Evolutionary conservation across 2,888 invertebrate genomes (phyloP).

Genomic region (Dryocosmus kuriphilus): DNA sequence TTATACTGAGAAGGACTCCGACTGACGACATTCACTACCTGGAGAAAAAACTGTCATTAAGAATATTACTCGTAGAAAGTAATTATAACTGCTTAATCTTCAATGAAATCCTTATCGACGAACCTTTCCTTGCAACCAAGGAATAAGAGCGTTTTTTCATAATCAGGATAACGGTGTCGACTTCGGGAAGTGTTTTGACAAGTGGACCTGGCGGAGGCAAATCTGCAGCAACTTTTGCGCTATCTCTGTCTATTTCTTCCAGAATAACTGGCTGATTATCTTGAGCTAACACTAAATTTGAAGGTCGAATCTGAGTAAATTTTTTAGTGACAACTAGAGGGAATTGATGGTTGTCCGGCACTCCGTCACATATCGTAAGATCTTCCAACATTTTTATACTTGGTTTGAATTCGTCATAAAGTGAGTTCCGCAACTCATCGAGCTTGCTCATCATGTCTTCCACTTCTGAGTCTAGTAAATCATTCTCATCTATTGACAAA

Average conservation of each 20-base stretch:
- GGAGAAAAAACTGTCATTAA: constrained; percentile 53
- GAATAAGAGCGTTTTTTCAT: constrained; percentile 82
- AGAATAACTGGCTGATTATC: constrained; percentile 71
- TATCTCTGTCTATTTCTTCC: constrained; percentile 66
- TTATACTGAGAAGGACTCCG: constrained; percentile 67
- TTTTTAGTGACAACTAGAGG: constrained; percentile 71
- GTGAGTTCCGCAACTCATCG: constrained; percentile 81
- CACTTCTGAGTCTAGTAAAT: constrained; percentile 79
- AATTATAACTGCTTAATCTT: constrained; percentile 36
- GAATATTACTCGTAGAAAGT: constrained; percentile 59
- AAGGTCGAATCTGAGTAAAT: constrained; percentile 69
- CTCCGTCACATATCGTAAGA: constrained; percentile 75
- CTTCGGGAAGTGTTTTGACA: constrained; percentile 77
- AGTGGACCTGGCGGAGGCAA: constrained; percentile 81
- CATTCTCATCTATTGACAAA: constrained; percentile 67
- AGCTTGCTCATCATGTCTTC: constrained; percentile 81
- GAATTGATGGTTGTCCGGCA: constrained; percentile 64
- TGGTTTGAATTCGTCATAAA: constrained; percentile 81
- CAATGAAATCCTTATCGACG: constrained; percentile 10
- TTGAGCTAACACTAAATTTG: constrained; percentile 40
- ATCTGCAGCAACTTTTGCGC: constrained; percentile 70
- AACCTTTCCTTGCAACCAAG: constrained; percentile 82
- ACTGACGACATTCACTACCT: constrained; percentile 64
- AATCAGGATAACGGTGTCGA: constrained; percentile 81
- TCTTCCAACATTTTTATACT: constrained; percentile 77